Evolutionary conservation across 2,797 vertebrate species (phyloP), one percentile per base, ranked within the genome.

Genomic region (Poecile montanus): DNA sequence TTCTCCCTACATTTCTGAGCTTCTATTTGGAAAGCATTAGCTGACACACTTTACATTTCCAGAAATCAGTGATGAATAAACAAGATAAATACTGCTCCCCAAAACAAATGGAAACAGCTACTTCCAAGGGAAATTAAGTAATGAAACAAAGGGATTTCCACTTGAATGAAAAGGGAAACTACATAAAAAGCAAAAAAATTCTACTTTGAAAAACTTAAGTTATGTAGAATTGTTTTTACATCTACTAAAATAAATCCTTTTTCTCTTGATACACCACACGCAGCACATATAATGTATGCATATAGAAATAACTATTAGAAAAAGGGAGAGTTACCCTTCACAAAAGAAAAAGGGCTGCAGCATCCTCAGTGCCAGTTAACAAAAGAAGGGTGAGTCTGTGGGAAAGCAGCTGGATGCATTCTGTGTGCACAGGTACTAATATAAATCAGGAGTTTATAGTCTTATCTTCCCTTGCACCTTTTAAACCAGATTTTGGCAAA

Each of bases 71-170:
- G 89, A 86, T 63, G 91, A 91, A 97, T 95, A 93, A 93, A 74
- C 91, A 96, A 70, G 96, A 56, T 94, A 97, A 97, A 90, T 95
- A 94, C 92, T 96, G 86, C 72, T 91, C 74, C 50, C 20, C 51
- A 25, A 61, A 96, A 88, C 51, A 95, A 90, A 97, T 80, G 34
- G 94, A 97, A 97, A 88, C 68, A 81, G 81, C 68, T 92, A 72
- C 34, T 91, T 94, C 95, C 93, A 86, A 94, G 74, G 63, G 63
- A 91, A 97, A 84, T 61, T 82, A 82, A 85, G 73, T 50, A 87
- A 88, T 91, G n/a, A 62, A 75, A 89, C 17, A 82, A 92, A 95
- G 44, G 62, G 13, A 83, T 88, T 20, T 21, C 32, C 72, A 58
- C 94, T 92, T 93, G 56, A 97, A 91, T 19, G 25, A 51, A 71